Evolutionary conservation across 2,888 invertebrate genomes (phyloP).

Genomic region (Isoperla grammatica): DNA sequence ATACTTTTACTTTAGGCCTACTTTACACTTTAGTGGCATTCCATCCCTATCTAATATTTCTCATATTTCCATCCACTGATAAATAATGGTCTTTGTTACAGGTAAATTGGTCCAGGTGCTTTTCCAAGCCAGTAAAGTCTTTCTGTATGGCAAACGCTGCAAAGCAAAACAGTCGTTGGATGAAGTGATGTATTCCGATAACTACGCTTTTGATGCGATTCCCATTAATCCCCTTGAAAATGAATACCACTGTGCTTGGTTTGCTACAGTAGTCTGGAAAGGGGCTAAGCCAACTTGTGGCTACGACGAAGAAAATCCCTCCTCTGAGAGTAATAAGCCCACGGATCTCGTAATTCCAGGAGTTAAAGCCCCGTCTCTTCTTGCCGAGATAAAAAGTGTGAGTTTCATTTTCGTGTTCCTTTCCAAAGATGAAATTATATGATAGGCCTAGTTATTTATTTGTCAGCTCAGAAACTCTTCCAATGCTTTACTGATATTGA

Average conservation of each 20-base stretch:
- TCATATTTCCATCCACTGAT: too few species aligned
- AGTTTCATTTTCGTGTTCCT: too few species aligned
- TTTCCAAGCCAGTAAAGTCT: slow-evolving; percentile 36
- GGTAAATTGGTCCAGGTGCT: slow-evolving; percentile 28
- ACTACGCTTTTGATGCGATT: slow-evolving; percentile 35
- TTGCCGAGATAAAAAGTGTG: slow-evolving; percentile 7
- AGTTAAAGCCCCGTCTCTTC: neutral
- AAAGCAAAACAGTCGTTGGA: slow-evolving; percentile 28
- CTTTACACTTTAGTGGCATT: neutral
- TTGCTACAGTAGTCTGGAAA: slow-evolving; percentile 36
- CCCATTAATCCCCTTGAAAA: slow-evolving; percentile 36
- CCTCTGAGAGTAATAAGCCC: too few species aligned
- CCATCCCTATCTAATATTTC: neutral
- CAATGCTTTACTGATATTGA: too few species aligned
- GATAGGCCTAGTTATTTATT: too few species aligned
- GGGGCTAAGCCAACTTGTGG: slow-evolving; percentile 33
- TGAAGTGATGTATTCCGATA: neutral
- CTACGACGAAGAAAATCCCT: slow-evolving; percentile 1
- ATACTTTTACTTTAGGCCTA: too few species aligned
- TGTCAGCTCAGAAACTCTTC: too few species aligned
- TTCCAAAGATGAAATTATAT: too few species aligned
- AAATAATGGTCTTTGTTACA: neutral
- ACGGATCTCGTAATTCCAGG: neutral
- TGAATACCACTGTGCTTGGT: slow-evolving; percentile 33
- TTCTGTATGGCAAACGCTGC: slow-evolving; percentile 34